Base-by-base conservation (phyloP, 2,797 vertebrate genomes). In the Bovichtus diacanthus region DNA sequence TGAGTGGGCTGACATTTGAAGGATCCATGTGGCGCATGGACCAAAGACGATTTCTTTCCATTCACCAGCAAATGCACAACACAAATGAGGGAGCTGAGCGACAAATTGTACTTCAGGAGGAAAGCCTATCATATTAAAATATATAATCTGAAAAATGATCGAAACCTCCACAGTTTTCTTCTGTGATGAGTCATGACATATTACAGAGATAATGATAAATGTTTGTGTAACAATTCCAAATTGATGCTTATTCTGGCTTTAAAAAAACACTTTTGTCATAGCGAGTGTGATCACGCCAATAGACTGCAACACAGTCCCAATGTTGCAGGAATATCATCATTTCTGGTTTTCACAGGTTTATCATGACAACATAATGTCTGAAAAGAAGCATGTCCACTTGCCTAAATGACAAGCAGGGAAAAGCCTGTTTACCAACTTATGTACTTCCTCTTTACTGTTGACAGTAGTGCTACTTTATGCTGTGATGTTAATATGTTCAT, bases 1-100 rank as follows among this genome's bases (percentile, higher is more conserved):
- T 68, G 67, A 77, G 70, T 53, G 59, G 79, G 63, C 64, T 70
- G 63, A 36, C 70, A 63, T 82, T 76, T 73, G 15, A 75, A 60
- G 38, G 70, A 65, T 55, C 43, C 39, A 70, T 2, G 2, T 34
- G 66, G 55, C 71, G 58, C 63, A 53, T 29, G 38, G n/a, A 74
- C 34, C 60, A n/a, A n/a, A n/a, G n/a, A 60, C 61, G 56, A 25
- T 41, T 59, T 31, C n/a, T 62, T 74, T 77, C 25, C 53, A 29
- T 61, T 75, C 56, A 78, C 19, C 31, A 12, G 46, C 41, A n/a
- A 67, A 74, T 31, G 19, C 43, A 47, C 34, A 58, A 41, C 25
- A 74, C 19, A 70, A 85, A 72, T 49, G n/a, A 76, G 3, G 55
- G 25, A 29, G 54, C 53, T 31, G 63, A 67, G 51, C 1, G 11